Evolutionary conservation across 2,797 vertebrate species (phyloP).

Genomic region (Fratercula arctica): DNA sequence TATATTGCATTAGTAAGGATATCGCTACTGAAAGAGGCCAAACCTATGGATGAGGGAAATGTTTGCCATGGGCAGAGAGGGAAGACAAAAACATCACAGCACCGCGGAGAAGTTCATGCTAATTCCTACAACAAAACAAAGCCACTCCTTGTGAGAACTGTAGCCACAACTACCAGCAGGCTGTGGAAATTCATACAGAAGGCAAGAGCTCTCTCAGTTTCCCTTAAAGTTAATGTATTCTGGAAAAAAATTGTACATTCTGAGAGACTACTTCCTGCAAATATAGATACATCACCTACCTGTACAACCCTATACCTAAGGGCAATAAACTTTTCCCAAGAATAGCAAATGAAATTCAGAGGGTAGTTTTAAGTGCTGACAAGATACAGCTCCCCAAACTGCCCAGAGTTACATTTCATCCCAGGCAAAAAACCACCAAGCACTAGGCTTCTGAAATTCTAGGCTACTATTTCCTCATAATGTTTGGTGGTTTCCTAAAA

Average conservation of each 20-base stretch:
- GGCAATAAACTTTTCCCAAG: not conserved
- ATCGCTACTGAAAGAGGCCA: not conserved
- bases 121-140: not conserved
- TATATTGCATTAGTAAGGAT: not conserved
- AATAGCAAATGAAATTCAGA: not conserved
- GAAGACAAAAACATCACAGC: not conserved
- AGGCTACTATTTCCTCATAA: not conserved
- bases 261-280: not conserved
- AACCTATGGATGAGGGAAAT: not conserved
- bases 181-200: not conserved
- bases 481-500: not conserved
- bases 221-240: not conserved
- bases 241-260: not conserved
- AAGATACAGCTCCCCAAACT: not conserved
- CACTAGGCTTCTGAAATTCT: not conserved
- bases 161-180: not conserved
- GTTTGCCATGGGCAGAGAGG: not conserved
- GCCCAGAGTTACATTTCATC: not conserved
- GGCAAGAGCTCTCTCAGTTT: not conserved
- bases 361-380: not conserved
- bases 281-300: rapidly evolving
- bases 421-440: not conserved
- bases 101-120: not conserved
- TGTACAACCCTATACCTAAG: not conserved
- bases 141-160: not conserved